Percentiles rank a stretch among this genome's conserved stretches.
phyloP scores from a whole-genome alignment of 2,797 vertebrate species.

The Peromyscus aztecus region DNA sequence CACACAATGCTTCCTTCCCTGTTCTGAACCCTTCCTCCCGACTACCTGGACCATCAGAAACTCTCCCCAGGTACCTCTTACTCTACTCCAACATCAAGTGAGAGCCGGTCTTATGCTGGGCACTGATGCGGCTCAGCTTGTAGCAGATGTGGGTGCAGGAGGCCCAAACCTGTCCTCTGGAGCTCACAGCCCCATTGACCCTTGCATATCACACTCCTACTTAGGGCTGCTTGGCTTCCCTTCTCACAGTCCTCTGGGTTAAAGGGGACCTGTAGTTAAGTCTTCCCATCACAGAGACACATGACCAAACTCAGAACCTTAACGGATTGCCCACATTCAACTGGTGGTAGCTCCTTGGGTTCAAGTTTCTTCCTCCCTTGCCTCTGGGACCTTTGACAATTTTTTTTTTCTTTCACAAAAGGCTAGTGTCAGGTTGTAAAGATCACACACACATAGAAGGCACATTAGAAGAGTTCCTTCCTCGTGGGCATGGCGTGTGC shows the following conservation, averaged over 20 bases:
- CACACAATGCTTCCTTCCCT: accelerated
- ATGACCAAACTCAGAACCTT: background rate
- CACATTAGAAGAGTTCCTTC: background rate
- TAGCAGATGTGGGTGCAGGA: background rate
- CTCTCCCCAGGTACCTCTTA: background rate
- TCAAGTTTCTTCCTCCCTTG: background rate
- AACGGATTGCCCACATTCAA: background rate
- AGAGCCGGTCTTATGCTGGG: background rate
- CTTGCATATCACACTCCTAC: background rate
- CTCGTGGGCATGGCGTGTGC: background rate
- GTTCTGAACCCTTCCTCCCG: background rate
- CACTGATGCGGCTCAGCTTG: background rate
- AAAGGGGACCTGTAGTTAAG: background rate
- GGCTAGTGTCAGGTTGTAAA: background rate
- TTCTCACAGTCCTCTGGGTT: background rate
- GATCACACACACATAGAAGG: background rate
- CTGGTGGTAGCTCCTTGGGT: background rate
- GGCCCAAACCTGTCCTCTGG: no score
- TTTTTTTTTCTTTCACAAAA: background rate
- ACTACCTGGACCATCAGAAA: accelerated
- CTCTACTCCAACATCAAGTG: background rate
- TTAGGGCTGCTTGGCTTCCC: background rate
- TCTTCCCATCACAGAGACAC: background rate
- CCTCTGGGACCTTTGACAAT: background rate
- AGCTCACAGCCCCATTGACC: background rate